Evolutionary conservation across 1,140 invertebrate species (phyloP), one percentile per base, ranked within the genome.

Genomic region (Drosophila tsacasi): DNA sequence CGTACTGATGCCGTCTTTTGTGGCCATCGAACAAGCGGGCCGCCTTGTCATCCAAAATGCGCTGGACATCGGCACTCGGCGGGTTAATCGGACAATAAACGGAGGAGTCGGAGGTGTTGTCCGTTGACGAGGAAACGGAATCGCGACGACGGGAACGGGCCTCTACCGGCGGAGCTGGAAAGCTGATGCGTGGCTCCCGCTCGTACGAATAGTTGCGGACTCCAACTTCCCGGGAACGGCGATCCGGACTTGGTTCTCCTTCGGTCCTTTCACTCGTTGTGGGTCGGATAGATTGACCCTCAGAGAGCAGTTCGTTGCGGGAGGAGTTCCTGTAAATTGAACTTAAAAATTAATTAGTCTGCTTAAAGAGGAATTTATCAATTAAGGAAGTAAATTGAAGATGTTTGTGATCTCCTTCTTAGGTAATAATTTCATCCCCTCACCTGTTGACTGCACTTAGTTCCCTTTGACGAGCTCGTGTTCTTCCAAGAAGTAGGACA

Each of bases 401-500:
- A 19, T 19, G n/a, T 2, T 42, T 19, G 9, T 19, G n/a, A 42
- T 44, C 19, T 21, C 5, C 13, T 39, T 39, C 6, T 39, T 6
- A 39, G 15, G 15, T 10, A 42, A 4, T 19, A 19, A 3, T 10
- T 42, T 19, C 2, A 19, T 19, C n/a, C 2, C 6, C 63, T 30
- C 57, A 92, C 89, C 91, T 83, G 46, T 91, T 92, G 4, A 69
- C 68, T 9, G 64, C 75, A 27, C 65, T 92, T 4, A 66, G 79
- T n/a, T 76, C 79, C 35, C 72, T 93, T 91, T 95, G 96, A 44
- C 94, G 68, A 93, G 95, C 94, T 12, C 95, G 81, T 12, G 95
- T 94, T 6, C 95, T 78, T 19, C 95, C 89, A 49, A 96, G 94
- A 0, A 94, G 92, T n/a, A 97, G 80, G 19, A 96, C 93, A 0